Percentiles rank a stretch among this genome's conserved stretches.
phyloP scores from a whole-genome alignment of 2,888 invertebrate genomes.

The Lysandra bellargus region DNA sequence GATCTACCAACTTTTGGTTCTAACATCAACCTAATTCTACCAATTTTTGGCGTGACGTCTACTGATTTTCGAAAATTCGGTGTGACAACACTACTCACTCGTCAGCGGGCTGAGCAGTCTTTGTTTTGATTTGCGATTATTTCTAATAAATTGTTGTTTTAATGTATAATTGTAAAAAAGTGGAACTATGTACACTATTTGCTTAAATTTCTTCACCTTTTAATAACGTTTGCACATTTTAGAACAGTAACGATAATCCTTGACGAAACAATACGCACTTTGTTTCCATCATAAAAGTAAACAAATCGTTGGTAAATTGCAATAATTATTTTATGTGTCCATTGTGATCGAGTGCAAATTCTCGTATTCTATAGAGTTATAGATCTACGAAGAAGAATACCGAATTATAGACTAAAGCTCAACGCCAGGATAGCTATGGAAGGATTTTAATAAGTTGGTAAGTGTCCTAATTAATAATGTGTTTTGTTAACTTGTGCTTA shows the following conservation, averaged over 20 bases:
- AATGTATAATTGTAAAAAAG: background rate
- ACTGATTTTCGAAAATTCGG: too few species aligned
- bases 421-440: background rate
- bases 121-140: background rate
- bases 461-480: background rate
- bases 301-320: background rate
- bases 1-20: too few species aligned
- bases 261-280: slow-evolving; percentile 2
- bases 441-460: background rate
- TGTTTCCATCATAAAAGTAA: background rate
- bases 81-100: background rate
- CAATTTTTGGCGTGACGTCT: too few species aligned
- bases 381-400: background rate
- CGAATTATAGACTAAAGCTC: background rate
- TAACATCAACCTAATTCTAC: too few species aligned
- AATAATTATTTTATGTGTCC: background rate
- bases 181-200: background rate
- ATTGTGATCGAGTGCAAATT: slow-evolving; percentile 5
- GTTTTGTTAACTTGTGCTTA: background rate
- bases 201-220: background rate
- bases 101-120: background rate
- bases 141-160: background rate
- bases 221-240: background rate
- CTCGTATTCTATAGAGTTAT: slow-evolving; percentile 10
- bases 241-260: background rate